Base-by-base conservation (phyloP, 1,140 invertebrate species). In the Zaprionus camerounensis region DNA sequence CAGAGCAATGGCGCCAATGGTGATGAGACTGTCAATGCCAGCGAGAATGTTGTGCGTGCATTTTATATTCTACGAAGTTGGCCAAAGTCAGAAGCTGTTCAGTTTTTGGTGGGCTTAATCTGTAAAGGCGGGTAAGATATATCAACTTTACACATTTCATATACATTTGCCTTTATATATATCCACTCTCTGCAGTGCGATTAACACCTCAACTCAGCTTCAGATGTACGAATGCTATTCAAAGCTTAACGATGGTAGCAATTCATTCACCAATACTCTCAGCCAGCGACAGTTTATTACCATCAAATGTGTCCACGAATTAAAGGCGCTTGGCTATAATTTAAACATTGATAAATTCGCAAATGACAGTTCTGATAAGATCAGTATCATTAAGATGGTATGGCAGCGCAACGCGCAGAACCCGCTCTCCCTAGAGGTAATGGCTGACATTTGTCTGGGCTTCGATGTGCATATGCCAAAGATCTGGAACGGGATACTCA, bases 401-500 rank as follows among this genome's bases (percentile, higher is more conserved):
- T 93, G 92, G 92, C 87, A 92, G 61, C 81, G 78, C 4, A 91
- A 92, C 56, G 78, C 91, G 1, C 81, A 92, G 34, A 93, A 92
- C 78, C 77, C 91, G 0, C 73, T 88, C 2, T 91, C 92, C 2
- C 58, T 93, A 11, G 82, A 91, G 57, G 91, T 92, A 7, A 91
- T 93, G 76, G 82, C 91, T 3, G 86, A 92, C 66, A 93, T 93
- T 51, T 93, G 92, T 31, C 61, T 93, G 0, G 92, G 92, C 24
- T 92, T 92, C 34, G 76, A 93, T 58, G 91, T 93, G 34, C 81
- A 91, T 64, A 26, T 87, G 41, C 80, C 92, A 1, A 83, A 92
- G 66, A 92, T 93, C 22, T 93, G 92, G 92, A 93, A 93, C 58
- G 91, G 91, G 2, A 91, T 93, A 49, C 76, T 93, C 7, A 92